phyloP scores from a whole-genome alignment of 37 sponge, comb jelly and placozoan genomes.

The Crambe crambe region DNA sequence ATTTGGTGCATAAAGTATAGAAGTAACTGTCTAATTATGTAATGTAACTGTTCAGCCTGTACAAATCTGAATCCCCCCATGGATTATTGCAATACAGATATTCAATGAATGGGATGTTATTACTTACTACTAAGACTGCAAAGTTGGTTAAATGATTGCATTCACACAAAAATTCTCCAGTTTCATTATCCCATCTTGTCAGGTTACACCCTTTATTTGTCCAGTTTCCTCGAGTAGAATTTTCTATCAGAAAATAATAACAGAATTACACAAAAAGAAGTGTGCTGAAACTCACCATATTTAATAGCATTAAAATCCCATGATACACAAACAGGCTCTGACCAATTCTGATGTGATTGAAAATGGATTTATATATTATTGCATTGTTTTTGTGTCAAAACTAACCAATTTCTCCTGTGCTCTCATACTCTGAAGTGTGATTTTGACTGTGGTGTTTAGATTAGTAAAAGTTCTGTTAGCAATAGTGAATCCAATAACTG shows the following conservation, averaged over 20 bases:
- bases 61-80: too few relatives aligned
- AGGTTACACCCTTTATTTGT: slow-evolving; percentile 22
- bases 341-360: slow-evolving; percentile 17
- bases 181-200: not conserved
- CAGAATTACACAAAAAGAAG: not conserved
- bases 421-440: slow-evolving; percentile 20
- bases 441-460: slow-evolving; percentile 10
- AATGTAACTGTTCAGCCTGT: too few relatives aligned
- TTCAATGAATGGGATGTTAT: too few relatives aligned
- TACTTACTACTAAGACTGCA: slow-evolving; percentile 58
- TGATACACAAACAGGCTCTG: slow-evolving; percentile 38
- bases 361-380: not conserved
- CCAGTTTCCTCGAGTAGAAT: slow-evolving; percentile 36
- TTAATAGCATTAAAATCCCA: slow-evolving; percentile 37
- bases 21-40: not conserved
- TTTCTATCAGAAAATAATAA: too few relatives aligned
- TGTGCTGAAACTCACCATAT: not conserved
- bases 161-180: slow-evolving; percentile 21
- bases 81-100: too few relatives aligned
- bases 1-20: too few relatives aligned
- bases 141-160: slow-evolving; percentile 78
- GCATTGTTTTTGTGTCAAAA: not conserved
- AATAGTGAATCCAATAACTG: slow-evolving; percentile 24
- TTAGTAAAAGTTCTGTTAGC: not conserved
- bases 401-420: not conserved